Base-by-base conservation (phyloP, 2,113 vertebrate genomes). In the Rynchops niger region DNA sequence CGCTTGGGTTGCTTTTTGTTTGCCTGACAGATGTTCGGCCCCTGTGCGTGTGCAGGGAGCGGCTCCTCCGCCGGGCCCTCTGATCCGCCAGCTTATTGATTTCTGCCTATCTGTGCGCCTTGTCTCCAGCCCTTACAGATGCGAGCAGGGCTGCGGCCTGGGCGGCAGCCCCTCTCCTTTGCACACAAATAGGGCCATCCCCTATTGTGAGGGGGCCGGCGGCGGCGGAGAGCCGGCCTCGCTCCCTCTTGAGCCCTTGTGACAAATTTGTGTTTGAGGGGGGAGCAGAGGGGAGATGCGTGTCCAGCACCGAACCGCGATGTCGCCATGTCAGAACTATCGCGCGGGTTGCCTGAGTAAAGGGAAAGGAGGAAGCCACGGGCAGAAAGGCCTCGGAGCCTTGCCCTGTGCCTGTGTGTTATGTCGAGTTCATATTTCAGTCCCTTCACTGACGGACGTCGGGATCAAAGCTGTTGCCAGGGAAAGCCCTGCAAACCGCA, bases 21-120 rank as follows among this genome's bases (percentile, higher is more conserved):
- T 97, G 98, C 97, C 97, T 97, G 98, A 98, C 98, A 98, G 98
- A 98, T 98, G 97, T 97, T 98, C 97, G 2, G 97, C 97, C 97
- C 96, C 92, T 94, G 96, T 95, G 93, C 82, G 71, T 92, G 83
- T 93, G 94, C 95, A 85, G 13, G 8, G 86, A 96, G 94, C 80
- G 36, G 95, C 96, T 96, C 93, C 96, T 95, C 85, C 34, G 23
- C 92, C 79, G 20, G 96, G 96, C 96, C 95, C 96, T 93, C 95
- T 90, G 95, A 96, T 97, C 92, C 74, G 63, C 86, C 95, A 90
- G 97, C 95, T 97, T 95, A 96, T 97, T 95, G 97, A 96, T 97
- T 95, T 95, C 94, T 91, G 95, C 94, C 88, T 94, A 70, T 95
- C 95, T 71, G 55, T 67, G 92, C 65, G 67, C 82, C 96, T 89